phyloP scores from a whole-genome alignment of 2,113 vertebrate genomes.

The Phylloscopus whistleri region DNA sequence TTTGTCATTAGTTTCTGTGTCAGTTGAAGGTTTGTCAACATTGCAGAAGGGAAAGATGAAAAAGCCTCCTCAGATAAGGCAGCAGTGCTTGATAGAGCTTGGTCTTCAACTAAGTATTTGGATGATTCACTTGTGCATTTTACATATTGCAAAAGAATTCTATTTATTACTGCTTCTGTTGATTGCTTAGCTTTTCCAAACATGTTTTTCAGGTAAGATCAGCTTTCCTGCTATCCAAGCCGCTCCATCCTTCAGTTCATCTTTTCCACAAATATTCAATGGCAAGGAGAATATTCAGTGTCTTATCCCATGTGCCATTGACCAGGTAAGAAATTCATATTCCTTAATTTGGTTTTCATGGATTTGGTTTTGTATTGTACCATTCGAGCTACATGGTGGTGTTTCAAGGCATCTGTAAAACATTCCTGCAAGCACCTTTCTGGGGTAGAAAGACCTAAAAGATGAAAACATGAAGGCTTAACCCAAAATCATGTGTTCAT shows the following conservation, averaged over 20 bases:
- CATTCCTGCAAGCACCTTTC: neutral
- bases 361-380: neutral
- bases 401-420: neutral
- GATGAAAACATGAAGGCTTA: neutral
- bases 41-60: neutral
- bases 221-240: conserved; percentile 97
- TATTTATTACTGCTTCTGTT: neutral
- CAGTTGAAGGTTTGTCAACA: neutral
- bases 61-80: neutral
- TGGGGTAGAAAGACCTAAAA: neutral
- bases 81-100: neutral
- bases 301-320: conserved; percentile 97
- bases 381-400: neutral
- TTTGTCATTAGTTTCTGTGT: neutral
- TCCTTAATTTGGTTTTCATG: neutral
- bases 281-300: conserved; percentile 86
- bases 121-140: neutral
- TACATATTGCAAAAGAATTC: neutral
- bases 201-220: conserved; percentile 86
- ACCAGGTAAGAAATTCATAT: conserved; percentile 79
- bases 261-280: conserved; percentile 93
- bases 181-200: neutral
- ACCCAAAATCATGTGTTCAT: neutral
- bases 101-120: neutral
- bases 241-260: conserved; percentile 93